These are phyloP conservation scores for Chelon labrosus DNA, from an alignment of 2,797 vertebrate species.

Conservation along the genomic window DNA sequence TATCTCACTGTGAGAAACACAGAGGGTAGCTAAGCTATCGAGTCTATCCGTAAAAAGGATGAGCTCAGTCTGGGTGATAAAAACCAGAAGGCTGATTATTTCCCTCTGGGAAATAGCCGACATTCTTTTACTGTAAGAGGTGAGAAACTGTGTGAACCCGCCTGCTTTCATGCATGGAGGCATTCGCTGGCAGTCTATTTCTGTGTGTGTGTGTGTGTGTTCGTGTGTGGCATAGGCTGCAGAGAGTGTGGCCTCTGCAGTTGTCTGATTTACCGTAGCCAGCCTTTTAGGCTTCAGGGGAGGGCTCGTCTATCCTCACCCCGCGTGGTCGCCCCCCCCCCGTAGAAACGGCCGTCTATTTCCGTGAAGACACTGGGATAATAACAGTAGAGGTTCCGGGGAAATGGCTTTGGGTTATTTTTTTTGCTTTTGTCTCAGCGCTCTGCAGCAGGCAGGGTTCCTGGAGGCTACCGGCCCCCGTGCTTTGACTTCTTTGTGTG, in stretches of 20 bases:
- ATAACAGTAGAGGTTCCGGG: constrained; percentile 46
- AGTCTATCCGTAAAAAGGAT: constrained; percentile 43
- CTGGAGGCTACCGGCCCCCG: constrained; percentile 31
- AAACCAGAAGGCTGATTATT: constrained; percentile 61
- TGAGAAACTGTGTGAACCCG: constrained; percentile 33
- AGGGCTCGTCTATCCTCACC: constrained; percentile 10
- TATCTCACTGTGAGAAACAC: constrained; percentile 36
- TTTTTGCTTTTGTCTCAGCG: constrained; percentile 45
- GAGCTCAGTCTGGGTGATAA: constrained; percentile 54
- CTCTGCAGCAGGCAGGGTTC: constrained; percentile 40
- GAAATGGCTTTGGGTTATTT: constrained; percentile 52
- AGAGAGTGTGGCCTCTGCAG: constrained; percentile 35
- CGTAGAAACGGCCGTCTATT: constrained; percentile 51
- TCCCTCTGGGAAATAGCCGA: constrained; percentile 36
- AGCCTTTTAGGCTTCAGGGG: constrained; percentile 36
- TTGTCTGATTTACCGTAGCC: constrained; percentile 48
- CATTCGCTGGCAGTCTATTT: constrained; percentile 37
- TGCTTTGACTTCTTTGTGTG: constrained; percentile 45
- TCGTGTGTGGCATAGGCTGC: not conserved
- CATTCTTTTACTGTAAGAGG: constrained; percentile 53
- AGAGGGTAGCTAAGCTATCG: constrained; percentile 32
- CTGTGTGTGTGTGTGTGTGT: constrained; percentile 7
- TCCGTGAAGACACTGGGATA: constrained; percentile 45
- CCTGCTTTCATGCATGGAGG: constrained; percentile 37
- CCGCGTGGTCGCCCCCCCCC: constrained; percentile 18